A percentile compares a stretch with the other conserved stretches of the same genome.
These are phyloP conservation scores for Hemicordylus capensis DNA, from an alignment of 2,113 vertebrate genomes.

Conservation along the genomic window DNA sequence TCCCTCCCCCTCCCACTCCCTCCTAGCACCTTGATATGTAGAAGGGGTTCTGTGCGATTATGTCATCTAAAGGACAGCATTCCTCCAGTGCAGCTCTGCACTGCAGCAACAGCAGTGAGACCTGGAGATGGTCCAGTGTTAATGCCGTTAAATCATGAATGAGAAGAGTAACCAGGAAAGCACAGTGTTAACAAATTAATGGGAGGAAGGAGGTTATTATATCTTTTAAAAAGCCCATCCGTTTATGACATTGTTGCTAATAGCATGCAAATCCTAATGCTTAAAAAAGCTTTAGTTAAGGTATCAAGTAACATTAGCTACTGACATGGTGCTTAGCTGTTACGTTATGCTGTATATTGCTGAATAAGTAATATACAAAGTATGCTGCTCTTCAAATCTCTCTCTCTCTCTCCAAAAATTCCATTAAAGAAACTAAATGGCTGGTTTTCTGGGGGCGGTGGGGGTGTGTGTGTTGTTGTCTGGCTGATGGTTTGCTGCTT, in stretches of 20 bases:
- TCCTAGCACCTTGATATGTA: neutral
- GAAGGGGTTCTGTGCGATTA: neutral
- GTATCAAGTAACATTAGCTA: constrained; percentile 45
- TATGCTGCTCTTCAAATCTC: neutral
- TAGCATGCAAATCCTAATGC: constrained; percentile 43
- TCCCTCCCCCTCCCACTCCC: neutral
- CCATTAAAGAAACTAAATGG: neutral
- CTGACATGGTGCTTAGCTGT: constrained; percentile 36
- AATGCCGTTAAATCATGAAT: neutral
- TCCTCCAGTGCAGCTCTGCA: neutral
- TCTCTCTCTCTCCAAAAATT: neutral
- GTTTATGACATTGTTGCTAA: constrained; percentile 50
- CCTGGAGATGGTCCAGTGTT: constrained; percentile 17
- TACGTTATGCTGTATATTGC: neutral
- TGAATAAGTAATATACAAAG: constrained; percentile 22
- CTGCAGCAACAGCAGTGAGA: neutral
- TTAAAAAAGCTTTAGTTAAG: constrained; percentile 55
- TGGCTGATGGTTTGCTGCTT: neutral
- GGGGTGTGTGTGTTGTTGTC: neutral
- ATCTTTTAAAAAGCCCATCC: neutral
- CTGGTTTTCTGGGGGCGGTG: fast-evolving
- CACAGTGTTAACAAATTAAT: neutral
- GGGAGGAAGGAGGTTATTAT: constrained; percentile 17
- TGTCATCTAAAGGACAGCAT: neutral
- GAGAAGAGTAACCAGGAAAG: neutral